These are phyloP conservation scores for Drosophila neonasuta DNA, from an alignment of 2,888 invertebrate species.

Conservation along the genomic window DNA sequence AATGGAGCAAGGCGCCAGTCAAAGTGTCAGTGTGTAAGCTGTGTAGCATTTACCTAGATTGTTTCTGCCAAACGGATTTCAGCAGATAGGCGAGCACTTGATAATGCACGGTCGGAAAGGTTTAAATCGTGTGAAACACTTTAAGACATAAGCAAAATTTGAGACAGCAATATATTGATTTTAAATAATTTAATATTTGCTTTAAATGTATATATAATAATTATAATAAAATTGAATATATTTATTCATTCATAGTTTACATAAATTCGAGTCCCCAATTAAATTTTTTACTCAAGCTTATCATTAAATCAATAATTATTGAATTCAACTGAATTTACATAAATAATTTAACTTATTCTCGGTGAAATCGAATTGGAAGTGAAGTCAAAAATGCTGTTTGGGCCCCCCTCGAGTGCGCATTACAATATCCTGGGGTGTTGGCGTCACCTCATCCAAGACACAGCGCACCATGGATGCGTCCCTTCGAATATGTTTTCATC, in stretches of 20 bases:
- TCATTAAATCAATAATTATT: background rate
- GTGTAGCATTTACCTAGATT: conserved; percentile 71
- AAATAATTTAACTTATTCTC: background rate
- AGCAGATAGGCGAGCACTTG: conserved; percentile 39
- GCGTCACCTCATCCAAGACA: conserved; percentile 12
- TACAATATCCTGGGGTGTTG: conserved; percentile 40
- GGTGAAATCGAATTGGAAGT: conserved; percentile 16
- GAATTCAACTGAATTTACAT: background rate
- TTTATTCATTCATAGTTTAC: too few relatives aligned
- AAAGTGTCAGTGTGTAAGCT: conserved; percentile 77
- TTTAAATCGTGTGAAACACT: background rate
- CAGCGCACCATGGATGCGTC: conserved; percentile 32
- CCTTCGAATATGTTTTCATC: conserved; percentile 69
- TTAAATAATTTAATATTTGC: too few relatives aligned
- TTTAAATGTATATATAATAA: too few relatives aligned
- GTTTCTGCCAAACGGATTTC: conserved; percentile 48
- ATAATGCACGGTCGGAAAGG: conserved; percentile 7
- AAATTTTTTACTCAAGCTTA: too few relatives aligned
- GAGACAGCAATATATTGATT: too few relatives aligned
- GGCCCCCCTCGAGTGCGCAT: conserved; percentile 16
- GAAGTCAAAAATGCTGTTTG: conserved; percentile 9
- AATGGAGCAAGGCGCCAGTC: conserved; percentile 63
- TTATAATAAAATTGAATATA: too few relatives aligned
- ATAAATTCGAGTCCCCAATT: too few relatives aligned
- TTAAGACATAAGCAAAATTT: background rate